A percentile compares a stretch with the other conserved stretches of the same genome.
Evolutionary conservation across 2,113 vertebrate genomes (phyloP).

Genomic region (Rhabdomys dilectus): DNA sequence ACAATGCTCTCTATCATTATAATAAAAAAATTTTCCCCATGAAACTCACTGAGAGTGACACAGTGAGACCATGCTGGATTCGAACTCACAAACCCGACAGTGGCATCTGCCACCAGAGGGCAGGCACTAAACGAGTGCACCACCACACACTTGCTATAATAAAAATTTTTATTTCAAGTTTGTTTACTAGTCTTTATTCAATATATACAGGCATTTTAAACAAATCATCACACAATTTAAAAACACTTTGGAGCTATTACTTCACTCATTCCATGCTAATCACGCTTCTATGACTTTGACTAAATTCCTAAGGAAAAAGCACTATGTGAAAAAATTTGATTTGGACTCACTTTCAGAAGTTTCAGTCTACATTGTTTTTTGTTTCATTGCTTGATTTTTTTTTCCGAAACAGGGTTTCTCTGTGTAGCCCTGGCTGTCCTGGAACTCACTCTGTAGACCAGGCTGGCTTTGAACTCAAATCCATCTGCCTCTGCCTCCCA

Average conservation of each 20-base stretch:
- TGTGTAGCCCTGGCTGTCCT: no score
- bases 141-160: no score
- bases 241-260: background rate
- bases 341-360: background rate
- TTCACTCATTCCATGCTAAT: background rate
- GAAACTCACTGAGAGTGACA: no score
- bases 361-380: background rate
- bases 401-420: no score
- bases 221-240: background rate
- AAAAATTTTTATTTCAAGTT: background rate
- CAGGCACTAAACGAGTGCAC: no score
- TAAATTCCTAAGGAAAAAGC: background rate
- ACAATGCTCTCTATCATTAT: background rate
- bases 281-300: background rate
- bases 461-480: no score
- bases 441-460: no score
- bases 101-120: no score
- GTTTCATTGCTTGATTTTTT: background rate
- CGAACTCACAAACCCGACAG: no score
- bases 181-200: background rate
- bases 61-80: no score
- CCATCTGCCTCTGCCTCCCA: no score
- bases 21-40: no score
- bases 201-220: background rate
- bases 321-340: background rate